phyloP scores from a whole-genome alignment of 2,888 invertebrate species.

The Folsomia manolachei region DNA sequence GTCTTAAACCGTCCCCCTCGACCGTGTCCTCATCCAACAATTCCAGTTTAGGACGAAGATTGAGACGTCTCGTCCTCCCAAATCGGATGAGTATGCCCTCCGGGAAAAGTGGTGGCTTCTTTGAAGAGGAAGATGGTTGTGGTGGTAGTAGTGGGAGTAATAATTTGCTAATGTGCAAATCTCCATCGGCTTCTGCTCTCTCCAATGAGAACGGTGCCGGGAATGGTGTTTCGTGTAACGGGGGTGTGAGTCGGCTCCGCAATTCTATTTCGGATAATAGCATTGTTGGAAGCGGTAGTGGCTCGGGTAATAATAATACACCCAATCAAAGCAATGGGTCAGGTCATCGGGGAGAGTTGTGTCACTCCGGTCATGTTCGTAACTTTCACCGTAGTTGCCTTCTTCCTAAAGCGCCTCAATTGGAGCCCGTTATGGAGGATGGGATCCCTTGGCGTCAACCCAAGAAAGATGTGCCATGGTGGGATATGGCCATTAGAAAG shows the following conservation, averaged over 20 bases:
- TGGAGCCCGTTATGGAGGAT: conserved; percentile 50
- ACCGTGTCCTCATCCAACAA: conserved; percentile 24
- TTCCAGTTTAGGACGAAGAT: conserved; percentile 44
- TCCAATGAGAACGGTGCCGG: neutral
- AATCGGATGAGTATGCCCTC: conserved; percentile 32
- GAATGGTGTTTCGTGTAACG: neutral
- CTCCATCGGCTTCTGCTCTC: neutral
- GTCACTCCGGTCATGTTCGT: conserved; percentile 24
- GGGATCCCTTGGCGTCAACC: conserved; percentile 54
- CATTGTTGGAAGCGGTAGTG: conserved; percentile 33
- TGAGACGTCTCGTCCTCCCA: conserved; percentile 48
- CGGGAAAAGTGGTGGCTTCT: neutral
- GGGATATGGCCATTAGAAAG: conserved; percentile 78
- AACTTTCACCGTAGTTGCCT: conserved; percentile 50
- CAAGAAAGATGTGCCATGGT: conserved; percentile 78
- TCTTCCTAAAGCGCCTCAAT: conserved; percentile 47
- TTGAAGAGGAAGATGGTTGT: neutral
- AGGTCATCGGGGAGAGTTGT: conserved; percentile 11
- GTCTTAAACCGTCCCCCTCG: conserved; percentile 22
- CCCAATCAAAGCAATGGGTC: neutral
- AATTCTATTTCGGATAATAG: conserved; percentile 49
- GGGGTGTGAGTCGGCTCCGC: conserved; percentile 31
- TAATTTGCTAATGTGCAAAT: conserved; percentile 1
- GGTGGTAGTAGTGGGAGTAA: conserved; percentile 9
- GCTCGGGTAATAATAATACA: neutral